Evolutionary conservation across 2,888 invertebrate species (phyloP).

Genomic region (Coleophora deauratella): DNA sequence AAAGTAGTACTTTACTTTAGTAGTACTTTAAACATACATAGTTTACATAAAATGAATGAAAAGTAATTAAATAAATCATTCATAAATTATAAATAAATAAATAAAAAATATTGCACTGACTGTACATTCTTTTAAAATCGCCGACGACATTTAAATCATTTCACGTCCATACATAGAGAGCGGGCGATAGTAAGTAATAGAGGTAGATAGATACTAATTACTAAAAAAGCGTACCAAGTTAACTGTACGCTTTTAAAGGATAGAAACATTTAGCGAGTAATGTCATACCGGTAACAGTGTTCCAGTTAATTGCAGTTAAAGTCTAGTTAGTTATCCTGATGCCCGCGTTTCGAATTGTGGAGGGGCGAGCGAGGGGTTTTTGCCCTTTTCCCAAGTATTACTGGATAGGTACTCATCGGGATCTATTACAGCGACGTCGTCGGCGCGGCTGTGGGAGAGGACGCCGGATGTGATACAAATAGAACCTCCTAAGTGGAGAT

Average conservation of each 20-base stretch:
- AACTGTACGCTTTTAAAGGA: conserved; percentile 61
- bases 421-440: too few species aligned
- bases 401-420: background rate
- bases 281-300: conserved; percentile 62
- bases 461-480: background rate
- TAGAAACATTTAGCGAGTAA: conserved; percentile 65
- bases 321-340: conserved; percentile 47
- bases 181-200: conserved; percentile 30
- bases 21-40: too few species aligned
- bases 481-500: background rate
- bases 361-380: conserved; percentile 42
- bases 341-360: conserved; percentile 55
- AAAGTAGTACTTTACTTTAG: too few species aligned
- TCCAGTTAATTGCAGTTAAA: conserved; percentile 58
- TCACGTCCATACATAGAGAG: conserved; percentile 36
- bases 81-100: background rate
- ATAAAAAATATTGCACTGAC: conserved; percentile 4
- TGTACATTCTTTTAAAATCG: conserved; percentile 1
- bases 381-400: background rate
- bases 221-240: conserved; percentile 50
- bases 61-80: too few species aligned
- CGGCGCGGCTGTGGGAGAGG: too few species aligned
- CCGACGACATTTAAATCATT: conserved; percentile 31
- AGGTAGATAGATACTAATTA: conserved; percentile 40
- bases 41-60: too few species aligned